phyloP scores from a whole-genome alignment of 2,888 invertebrate species.

The Cheilosia urbana region DNA sequence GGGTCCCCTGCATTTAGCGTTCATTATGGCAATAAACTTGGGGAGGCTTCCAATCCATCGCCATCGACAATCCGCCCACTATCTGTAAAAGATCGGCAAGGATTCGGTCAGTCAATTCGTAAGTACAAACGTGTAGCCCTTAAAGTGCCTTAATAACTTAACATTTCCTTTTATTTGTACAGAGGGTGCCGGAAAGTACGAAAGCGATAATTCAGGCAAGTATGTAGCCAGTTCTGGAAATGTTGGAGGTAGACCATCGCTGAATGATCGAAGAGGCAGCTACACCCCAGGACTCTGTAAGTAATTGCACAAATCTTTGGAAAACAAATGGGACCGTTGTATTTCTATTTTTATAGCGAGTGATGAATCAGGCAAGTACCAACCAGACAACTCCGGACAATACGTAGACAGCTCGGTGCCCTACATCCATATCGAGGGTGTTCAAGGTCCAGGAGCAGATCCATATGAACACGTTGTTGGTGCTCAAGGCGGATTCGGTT shows the following conservation, averaged over 20 bases:
- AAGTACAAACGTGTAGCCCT: slow-evolving; percentile 14
- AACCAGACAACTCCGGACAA: slow-evolving; percentile 41
- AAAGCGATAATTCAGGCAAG: no score
- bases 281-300: background rate
- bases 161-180: no score
- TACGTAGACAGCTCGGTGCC: slow-evolving; percentile 57
- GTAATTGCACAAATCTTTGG: background rate
- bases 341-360: slow-evolving; percentile 22
- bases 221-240: no score
- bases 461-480: slow-evolving; percentile 60
- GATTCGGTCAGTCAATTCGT: slow-evolving; percentile 25
- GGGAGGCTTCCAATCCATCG: slow-evolving; percentile 59
- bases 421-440: slow-evolving; percentile 78
- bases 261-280: no score
- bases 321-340: background rate
- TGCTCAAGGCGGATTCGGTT: slow-evolving; percentile 69
- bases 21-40: slow-evolving; percentile 51
- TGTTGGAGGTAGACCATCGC: no score
- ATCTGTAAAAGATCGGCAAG: slow-evolving; percentile 17
- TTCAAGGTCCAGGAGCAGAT: slow-evolving; percentile 76
- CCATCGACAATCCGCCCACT: slow-evolving; percentile 56
- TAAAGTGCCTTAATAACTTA: no score
- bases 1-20: background rate
- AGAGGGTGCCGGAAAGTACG: no score
- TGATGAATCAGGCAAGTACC: slow-evolving; percentile 23